Conservation (phyloP, 2,888 invertebrate genomes). For the Lathronympha strigana region DNA sequence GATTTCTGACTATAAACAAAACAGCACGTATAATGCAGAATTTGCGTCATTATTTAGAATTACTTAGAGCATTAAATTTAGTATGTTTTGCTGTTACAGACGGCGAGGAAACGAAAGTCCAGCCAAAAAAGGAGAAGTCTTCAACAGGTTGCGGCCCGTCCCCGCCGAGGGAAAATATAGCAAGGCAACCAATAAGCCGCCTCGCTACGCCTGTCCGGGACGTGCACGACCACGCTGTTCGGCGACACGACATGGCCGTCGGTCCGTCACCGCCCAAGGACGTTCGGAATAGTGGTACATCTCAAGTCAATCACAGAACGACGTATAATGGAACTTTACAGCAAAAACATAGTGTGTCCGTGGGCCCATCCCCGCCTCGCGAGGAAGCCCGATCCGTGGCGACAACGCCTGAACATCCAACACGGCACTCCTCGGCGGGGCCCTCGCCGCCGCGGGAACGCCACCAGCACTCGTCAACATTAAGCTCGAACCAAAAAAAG, state of each 20-base stretch:
- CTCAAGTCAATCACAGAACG: slow-evolving; percentile 1
- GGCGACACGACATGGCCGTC: slow-evolving; percentile 70
- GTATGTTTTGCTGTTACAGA: slow-evolving; percentile 48
- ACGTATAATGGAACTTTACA: slow-evolving; percentile 41
- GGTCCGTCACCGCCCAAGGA: slow-evolving; percentile 76
- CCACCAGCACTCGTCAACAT: neutral
- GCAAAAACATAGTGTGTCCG: slow-evolving; percentile 64
- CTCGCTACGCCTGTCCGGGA: slow-evolving; percentile 79
- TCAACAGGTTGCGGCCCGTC: slow-evolving; percentile 87
- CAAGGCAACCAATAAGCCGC: slow-evolving; percentile 54
- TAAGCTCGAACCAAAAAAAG: slow-evolving; percentile 64
- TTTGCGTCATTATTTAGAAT: too few species aligned
- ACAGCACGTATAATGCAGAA: too few species aligned
- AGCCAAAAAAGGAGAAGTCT: slow-evolving; percentile 60
- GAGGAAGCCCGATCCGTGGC: slow-evolving; percentile 50
- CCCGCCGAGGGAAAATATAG: slow-evolving; percentile 78
- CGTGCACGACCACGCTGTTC: slow-evolving; percentile 47
- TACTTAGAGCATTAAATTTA: neutral
- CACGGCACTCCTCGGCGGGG: slow-evolving; percentile 41
- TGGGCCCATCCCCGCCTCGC: slow-evolving; percentile 71
- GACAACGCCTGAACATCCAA: slow-evolving; percentile 29
- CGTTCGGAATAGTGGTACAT: slow-evolving; percentile 42
- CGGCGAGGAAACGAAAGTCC: slow-evolving; percentile 56
- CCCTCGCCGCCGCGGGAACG: slow-evolving; percentile 43
- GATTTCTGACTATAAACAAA: too few species aligned